Percentiles rank a stretch among this genome's conserved stretches.
Evolutionary conservation across 1,140 invertebrate species (phyloP).

Genomic region (Calephelis virginiensis): DNA sequence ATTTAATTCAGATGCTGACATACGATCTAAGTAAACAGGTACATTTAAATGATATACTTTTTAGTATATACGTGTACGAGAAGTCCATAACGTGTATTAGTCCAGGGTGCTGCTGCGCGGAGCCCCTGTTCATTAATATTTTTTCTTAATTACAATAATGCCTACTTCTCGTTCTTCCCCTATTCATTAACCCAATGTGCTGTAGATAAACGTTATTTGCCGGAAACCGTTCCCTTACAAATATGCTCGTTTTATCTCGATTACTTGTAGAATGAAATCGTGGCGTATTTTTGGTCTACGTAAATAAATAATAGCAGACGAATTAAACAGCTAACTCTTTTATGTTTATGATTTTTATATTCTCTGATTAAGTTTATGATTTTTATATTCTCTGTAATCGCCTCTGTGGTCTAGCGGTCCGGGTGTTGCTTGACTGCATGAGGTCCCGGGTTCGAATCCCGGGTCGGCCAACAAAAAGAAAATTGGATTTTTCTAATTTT

Average conservation of each 20-base stretch:
- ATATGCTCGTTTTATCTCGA: conserved; percentile 65
- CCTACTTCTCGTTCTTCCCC: conserved; percentile 71
- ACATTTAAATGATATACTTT: neutral
- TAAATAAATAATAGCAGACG: neutral
- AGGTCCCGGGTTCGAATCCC: no score
- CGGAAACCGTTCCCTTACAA: conserved; percentile 66
- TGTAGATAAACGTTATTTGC: conserved; percentile 72
- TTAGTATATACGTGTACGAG: conserved; percentile 5
- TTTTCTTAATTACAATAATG: conserved; percentile 78
- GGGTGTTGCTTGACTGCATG: no score
- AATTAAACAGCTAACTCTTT: no score
- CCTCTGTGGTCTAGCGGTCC: no score
- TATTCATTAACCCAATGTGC: conserved; percentile 75
- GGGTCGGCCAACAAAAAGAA: no score
- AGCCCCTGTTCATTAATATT: conserved; percentile 46
- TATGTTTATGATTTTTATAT: no score
- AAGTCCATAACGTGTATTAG: conserved; percentile 21
- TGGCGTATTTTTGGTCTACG: conserved; percentile 18
- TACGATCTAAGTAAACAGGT: neutral
- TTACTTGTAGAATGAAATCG: conserved; percentile 51
- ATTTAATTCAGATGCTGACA: no score
- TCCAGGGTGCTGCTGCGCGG: conserved; percentile 23
- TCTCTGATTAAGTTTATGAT: no score
- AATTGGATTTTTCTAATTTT: no score
- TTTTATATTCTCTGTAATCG: no score